phyloP scores from a whole-genome alignment of 2,113 vertebrate genomes.

The Dipodomys spectabilis region DNA sequence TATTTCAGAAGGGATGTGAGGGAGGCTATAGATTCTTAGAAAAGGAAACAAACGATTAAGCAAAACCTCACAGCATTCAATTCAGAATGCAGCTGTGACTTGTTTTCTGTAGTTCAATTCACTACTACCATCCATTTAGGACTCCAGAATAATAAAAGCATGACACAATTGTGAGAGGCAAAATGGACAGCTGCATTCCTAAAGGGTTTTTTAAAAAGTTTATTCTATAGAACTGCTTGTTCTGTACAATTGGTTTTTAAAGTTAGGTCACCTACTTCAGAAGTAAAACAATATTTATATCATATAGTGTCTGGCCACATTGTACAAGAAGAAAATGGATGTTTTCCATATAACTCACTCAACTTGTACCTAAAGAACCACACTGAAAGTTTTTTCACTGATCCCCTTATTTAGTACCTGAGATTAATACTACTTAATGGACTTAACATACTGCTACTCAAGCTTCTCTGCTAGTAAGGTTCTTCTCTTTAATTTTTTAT shows the following conservation, averaged over 20 bases:
- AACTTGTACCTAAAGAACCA: conserved; percentile 34
- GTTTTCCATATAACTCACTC: conserved; percentile 40
- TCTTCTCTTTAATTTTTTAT: conserved; percentile 14
- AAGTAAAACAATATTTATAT: conserved; percentile 87
- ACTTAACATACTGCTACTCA: conserved; percentile 18
- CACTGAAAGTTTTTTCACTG: conserved; percentile 28
- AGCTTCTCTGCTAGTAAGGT: conserved; percentile 11
- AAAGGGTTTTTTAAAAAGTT: not conserved
- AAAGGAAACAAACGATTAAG: conserved; percentile 43
- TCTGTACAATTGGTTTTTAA: conserved; percentile 69
- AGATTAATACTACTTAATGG: conserved; percentile 45
- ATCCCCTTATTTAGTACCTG: conserved; percentile 29
- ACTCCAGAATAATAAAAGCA: conserved; percentile 51
- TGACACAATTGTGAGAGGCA: conserved; percentile 33
- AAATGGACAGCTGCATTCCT: conserved; percentile 8
- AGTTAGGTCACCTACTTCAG: conserved; percentile 79
- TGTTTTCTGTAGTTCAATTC: conserved; percentile 60
- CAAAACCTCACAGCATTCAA: conserved; percentile 29
- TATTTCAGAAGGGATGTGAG: conserved; percentile 15
- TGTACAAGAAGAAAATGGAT: conserved; percentile 83
- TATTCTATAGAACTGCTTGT: conserved; percentile 57
- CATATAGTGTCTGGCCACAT: conserved; percentile 87
- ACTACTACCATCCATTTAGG: conserved; percentile 33
- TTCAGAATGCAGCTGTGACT: conserved; percentile 61
- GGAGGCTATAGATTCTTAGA: conserved; percentile 33